Percentiles rank a stretch among this genome's conserved stretches.
Evolutionary conservation across 1,140 invertebrate genomes (phyloP).

Genomic region (Drosophila pachea): DNA sequence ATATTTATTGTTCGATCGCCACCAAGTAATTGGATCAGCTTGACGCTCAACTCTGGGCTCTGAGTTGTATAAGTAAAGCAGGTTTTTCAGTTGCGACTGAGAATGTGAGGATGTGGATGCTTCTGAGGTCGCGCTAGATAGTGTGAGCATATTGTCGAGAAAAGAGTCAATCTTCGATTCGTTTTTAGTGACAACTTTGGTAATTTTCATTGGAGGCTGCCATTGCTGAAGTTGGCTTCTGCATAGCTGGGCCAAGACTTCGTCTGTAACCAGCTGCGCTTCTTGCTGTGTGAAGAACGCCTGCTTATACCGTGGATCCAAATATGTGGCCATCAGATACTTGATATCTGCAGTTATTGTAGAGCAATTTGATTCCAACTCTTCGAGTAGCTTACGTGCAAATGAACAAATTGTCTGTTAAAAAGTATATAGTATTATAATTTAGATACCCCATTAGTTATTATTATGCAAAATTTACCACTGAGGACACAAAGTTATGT

Average conservation of each 20-base stretch:
- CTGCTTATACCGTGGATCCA: slow-evolving; percentile 62
- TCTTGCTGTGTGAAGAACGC: slow-evolving; percentile 55
- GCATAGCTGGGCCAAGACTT: slow-evolving; percentile 28
- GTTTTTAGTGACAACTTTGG: slow-evolving; percentile 27
- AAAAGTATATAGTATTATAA: neutral
- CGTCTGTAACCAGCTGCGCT: slow-evolving; percentile 47
- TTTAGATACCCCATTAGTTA: neutral
- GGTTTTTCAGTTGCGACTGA: slow-evolving; percentile 53
- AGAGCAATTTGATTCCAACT: slow-evolving; percentile 44
- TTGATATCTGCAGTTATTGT: slow-evolving; percentile 44
- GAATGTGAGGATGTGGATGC: slow-evolving; percentile 1
- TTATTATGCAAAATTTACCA: slow-evolving; percentile 18
- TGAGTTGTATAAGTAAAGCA: slow-evolving; percentile 57
- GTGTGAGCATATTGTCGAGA: slow-evolving; percentile 52
- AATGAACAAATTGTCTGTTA: slow-evolving; percentile 52
- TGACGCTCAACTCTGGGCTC: slow-evolving; percentile 54
- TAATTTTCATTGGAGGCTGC: slow-evolving; percentile 23
- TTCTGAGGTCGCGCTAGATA: slow-evolving; percentile 1
- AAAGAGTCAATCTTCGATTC: slow-evolving; percentile 59
- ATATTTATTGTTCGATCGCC: slow-evolving; percentile 53
- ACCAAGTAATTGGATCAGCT: slow-evolving; percentile 50
- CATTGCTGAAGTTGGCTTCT: neutral
- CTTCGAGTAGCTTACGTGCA: slow-evolving; percentile 54
- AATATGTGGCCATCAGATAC: slow-evolving; percentile 58
- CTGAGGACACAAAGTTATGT: slow-evolving; percentile 56